Base-by-base conservation (phyloP, 1,140 invertebrate genomes). In the Lepidostoma basale region DNA sequence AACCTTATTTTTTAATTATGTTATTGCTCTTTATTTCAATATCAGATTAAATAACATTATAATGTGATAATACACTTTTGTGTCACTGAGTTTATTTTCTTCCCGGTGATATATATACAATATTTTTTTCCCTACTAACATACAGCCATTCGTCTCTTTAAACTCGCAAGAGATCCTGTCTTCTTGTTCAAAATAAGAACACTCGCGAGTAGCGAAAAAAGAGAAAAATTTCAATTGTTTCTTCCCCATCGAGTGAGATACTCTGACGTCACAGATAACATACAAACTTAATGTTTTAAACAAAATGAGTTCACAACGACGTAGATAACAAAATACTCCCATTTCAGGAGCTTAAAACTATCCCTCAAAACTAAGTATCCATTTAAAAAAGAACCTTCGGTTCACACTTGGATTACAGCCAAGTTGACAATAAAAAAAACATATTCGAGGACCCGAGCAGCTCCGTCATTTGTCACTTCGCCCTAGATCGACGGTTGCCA, bases 381-480 rank as follows among this genome's bases (percentile, higher is more conserved):
- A 20, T 45, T 58, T 62, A 54, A 64, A 64, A 64, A 47, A 49
- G 36, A 23, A 52, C 2, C 47, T 10, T 30, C 3, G 10, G 45
- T 63, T 54, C n/a, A 26, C 62, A 23, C 45, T 64, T 64, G 62
- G 62, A 52, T 39, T 18, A 5, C 14, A 54, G 62, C 62, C 62
- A 64, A 64, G 8, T 5, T 47, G 25, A 63, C 44, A 45, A 26
- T 26, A 28, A 45, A 63, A 62, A 60, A 63, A 63, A 63, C 60
- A 44, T 45, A 44, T 44, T 14, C 16, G 16, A 44, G n/a, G 59
- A 44, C 20, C 22, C 36, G 39, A 62, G 42, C 4, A 45, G 18
- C 42, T 45, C 42, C 36, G 60, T 63, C 60, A 63, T 63, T 63
- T 63, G 60, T 63, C 60, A 63, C 60, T 25, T 28, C 60, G 60